Percentiles rank a stretch among this genome's conserved stretches.
These are phyloP conservation scores for Pipistrellus pipistrellus DNA, from an alignment of 2,797 vertebrate genomes.

Conservation along the genomic window DNA sequence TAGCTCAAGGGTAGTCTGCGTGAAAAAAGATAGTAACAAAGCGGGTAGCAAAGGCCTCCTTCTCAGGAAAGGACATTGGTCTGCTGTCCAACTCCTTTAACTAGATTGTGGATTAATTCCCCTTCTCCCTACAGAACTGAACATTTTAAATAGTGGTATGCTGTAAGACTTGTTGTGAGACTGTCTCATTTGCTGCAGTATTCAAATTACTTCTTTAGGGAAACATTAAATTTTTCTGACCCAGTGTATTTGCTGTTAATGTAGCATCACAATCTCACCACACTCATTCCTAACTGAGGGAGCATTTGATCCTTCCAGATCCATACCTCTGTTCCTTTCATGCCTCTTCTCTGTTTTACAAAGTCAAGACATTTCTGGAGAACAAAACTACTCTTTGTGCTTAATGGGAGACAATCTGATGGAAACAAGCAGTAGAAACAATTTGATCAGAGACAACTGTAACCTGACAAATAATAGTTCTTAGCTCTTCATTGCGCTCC, in stretches of 20 bases:
- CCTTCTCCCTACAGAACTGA: neutral
- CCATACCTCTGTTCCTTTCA: neutral
- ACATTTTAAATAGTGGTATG: neutral
- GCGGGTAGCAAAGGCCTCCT: neutral
- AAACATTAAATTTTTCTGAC: slow-evolving; percentile 38
- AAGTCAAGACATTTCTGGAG: slow-evolving; percentile 41
- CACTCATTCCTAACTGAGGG: slow-evolving; percentile 12
- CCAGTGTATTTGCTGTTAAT: slow-evolving; percentile 34
- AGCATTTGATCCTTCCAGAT: slow-evolving; percentile 25
- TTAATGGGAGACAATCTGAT: slow-evolving; percentile 54
- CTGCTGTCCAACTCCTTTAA: neutral
- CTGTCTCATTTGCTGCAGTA: neutral
- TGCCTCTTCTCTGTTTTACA: slow-evolving; percentile 54
- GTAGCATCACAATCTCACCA: slow-evolving; percentile 30
- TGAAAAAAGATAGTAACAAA: neutral
- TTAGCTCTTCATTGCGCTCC: slow-evolving; percentile 4
- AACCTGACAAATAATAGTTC: slow-evolving; percentile 41
- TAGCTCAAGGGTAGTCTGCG: neutral
- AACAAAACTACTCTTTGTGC: slow-evolving; percentile 21
- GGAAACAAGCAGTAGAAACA: slow-evolving; percentile 73
- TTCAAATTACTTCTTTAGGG: neutral
- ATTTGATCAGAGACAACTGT: slow-evolving; percentile 61
- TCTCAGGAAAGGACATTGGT: neutral
- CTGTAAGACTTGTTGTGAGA: neutral
- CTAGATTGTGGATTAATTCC: neutral